Conservation (phyloP, 1,140 invertebrate genomes). For the Steinernema khuongi region DNA sequence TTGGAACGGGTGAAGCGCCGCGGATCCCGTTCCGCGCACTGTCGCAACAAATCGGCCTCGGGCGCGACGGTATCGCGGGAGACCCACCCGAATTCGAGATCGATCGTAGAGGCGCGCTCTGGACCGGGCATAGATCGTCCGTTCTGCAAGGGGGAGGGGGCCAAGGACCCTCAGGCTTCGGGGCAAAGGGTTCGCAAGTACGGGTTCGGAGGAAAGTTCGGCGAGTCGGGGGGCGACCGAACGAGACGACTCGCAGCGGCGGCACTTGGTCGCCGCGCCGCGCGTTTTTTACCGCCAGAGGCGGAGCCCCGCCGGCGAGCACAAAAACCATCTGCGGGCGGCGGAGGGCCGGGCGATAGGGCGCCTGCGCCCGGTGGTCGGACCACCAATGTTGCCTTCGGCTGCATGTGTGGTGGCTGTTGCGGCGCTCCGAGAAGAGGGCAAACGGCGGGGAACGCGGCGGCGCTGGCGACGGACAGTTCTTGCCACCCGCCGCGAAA, state of each 20-base stretch:
- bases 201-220: not conserved
- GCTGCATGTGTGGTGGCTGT: not conserved
- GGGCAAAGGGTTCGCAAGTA: not conserved
- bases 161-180: not conserved
- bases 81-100: not conserved
- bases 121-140: not conserved
- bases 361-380: not conserved
- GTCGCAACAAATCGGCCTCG: not conserved
- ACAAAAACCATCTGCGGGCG: slow-evolving; percentile 12
- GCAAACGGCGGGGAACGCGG: not conserved
- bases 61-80: not conserved
- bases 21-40: not conserved
- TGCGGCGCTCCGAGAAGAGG: not conserved
- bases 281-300: not conserved
- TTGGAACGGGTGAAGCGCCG: too few relatives aligned
- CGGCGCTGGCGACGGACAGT: not conserved
- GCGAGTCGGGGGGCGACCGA: not conserved
- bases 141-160: not conserved
- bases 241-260: not conserved
- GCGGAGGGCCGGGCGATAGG: not conserved
- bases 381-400: slow-evolving; percentile 14
- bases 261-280: slow-evolving; percentile 15
- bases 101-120: not conserved
- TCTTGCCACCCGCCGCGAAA: not conserved
- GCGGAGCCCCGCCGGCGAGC: not conserved